These are phyloP conservation scores for Pteria penguin DNA, from an alignment of 2,888 invertebrate species.

Conservation along the genomic window DNA sequence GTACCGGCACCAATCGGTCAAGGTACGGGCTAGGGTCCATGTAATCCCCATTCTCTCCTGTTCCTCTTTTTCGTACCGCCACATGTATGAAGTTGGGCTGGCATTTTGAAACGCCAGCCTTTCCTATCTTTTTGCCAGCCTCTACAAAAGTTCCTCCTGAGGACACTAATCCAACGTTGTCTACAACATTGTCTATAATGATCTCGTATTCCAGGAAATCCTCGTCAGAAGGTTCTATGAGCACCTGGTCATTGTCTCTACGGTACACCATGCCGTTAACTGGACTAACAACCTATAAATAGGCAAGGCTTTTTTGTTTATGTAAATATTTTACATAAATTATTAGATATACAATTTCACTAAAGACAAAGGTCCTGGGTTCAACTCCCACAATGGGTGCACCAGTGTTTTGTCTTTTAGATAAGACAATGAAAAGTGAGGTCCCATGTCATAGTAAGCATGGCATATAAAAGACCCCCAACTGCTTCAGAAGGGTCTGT, in stretches of 20 bases:
- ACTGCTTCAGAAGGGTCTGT: no score
- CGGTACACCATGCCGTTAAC: slow-evolving; percentile 2
- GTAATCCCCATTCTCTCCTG: slow-evolving; percentile 45
- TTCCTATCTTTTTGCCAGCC: slow-evolving; percentile 34
- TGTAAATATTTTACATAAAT: no score
- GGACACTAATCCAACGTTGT: neutral
- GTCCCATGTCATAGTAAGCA: no score
- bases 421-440: no score
- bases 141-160: neutral
- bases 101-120: slow-evolving; percentile 1
- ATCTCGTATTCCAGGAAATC: slow-evolving; percentile 11
- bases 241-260: neutral
- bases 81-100: slow-evolving; percentile 54
- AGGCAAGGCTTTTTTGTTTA: no score
- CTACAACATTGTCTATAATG: neutral
- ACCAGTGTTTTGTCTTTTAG: no score
- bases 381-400: no score
- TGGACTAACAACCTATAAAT: neutral
- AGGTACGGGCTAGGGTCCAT: slow-evolving; percentile 62
- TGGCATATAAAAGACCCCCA: no score
- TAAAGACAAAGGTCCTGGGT: no score
- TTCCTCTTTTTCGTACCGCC: slow-evolving; percentile 46
- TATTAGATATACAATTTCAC: no score
- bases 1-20: slow-evolving; percentile 55
- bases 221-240: neutral